Conservation (phyloP, 2,888 invertebrate genomes). For the Xylota segnis region DNA sequence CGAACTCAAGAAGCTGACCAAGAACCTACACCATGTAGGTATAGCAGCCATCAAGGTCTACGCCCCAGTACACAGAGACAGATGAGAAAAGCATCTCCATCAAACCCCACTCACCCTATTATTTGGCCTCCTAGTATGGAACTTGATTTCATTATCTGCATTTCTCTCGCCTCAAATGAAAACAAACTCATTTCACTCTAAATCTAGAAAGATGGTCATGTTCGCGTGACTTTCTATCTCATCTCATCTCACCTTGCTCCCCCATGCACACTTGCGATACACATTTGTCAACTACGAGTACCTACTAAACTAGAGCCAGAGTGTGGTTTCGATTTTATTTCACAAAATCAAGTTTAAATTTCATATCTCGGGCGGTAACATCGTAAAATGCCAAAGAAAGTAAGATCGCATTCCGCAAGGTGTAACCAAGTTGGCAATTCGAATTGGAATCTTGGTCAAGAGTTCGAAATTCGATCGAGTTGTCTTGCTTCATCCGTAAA, state of each 20-base stretch:
- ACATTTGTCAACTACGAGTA: constrained; percentile 57
- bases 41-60: too few species aligned
- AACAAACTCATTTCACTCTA: constrained; percentile 73
- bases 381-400: constrained; percentile 62
- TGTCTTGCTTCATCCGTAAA: constrained; percentile 15
- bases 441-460: constrained; percentile 25
- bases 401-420: constrained; percentile 65
- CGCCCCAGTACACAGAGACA: too few species aligned
- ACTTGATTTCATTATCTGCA: not conserved
- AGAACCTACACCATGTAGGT: too few species aligned
- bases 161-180: constrained; percentile 56
- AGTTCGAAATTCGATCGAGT: constrained; percentile 54
- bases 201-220: constrained; percentile 37
- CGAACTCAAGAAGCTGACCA: too few species aligned
- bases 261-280: constrained; percentile 22
- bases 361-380: not conserved
- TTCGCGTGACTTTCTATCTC: constrained; percentile 69
- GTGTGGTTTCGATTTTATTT: constrained; percentile 46
- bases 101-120: too few species aligned
- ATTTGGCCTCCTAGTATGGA: not conserved
- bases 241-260: constrained; percentile 57
- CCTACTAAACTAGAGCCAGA: constrained; percentile 33
- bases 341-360: constrained; percentile 42
- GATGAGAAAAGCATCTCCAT: too few species aligned
- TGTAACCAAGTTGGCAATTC: constrained; percentile 25